Percentiles rank a stretch among this genome's conserved stretches.
Evolutionary conservation across 2,888 invertebrate genomes (phyloP).

Genomic region (Julus scandinavius): DNA sequence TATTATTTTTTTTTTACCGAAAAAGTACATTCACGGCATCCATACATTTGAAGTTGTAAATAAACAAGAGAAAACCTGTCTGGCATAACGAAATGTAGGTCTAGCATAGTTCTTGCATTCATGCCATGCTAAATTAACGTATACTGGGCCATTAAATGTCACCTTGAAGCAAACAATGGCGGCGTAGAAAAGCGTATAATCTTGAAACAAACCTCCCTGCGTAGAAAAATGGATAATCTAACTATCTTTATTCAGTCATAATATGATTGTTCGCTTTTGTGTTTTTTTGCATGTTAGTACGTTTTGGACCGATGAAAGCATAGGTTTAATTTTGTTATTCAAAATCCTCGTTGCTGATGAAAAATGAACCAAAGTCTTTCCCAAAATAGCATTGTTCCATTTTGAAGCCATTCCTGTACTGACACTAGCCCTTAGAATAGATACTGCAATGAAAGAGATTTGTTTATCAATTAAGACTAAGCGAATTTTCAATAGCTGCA

Average conservation of each 20-base stretch:
- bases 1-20: background rate
- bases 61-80: slow-evolving; percentile 17
- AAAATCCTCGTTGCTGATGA: background rate
- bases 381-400: background rate
- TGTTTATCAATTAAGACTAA: background rate
- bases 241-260: background rate
- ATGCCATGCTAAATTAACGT: background rate
- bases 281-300: background rate
- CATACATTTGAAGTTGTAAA: background rate
- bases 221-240: too few relatives aligned
- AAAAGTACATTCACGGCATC: background rate
- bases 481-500: background rate
- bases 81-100: slow-evolving; percentile 11
- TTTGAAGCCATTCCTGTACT: background rate
- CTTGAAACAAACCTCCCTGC: too few relatives aligned
- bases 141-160: background rate
- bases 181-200: background rate
- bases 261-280: background rate
- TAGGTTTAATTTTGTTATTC: background rate
- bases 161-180: background rate
- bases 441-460: background rate
- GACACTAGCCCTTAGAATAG: background rate
- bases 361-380: background rate
- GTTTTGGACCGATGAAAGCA: background rate
- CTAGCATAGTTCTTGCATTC: background rate